These are phyloP conservation scores for Troglohyphantes excavatus DNA, from an alignment of 2,888 invertebrate genomes.

Conservation along the genomic window DNA sequence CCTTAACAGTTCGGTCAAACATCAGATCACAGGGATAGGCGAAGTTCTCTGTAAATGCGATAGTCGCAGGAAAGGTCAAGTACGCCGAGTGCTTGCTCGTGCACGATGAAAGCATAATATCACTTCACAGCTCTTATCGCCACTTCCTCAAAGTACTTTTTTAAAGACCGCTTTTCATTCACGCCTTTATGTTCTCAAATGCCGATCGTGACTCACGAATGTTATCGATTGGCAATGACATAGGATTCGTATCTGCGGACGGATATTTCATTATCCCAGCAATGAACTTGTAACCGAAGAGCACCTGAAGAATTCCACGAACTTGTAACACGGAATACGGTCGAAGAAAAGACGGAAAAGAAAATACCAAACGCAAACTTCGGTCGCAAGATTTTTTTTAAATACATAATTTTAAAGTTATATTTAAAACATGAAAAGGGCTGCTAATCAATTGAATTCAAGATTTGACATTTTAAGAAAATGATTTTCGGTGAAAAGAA, in stretches of 20 bases:
- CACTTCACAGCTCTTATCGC: conserved; percentile 14
- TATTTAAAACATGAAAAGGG: no score
- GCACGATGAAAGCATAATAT: not conserved
- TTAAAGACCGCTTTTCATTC: conserved; percentile 7
- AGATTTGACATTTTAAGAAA: no score
- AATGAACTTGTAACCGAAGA: not conserved
- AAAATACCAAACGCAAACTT: conserved; percentile 1
- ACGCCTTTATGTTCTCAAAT: conserved; percentile 28
- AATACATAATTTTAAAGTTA: no score
- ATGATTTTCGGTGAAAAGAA: no score
- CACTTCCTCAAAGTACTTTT: not conserved
- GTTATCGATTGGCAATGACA: conserved; percentile 14
- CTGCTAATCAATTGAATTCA: no score
- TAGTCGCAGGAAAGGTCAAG: not conserved
- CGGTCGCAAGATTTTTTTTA: no score
- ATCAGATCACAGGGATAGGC: not conserved
- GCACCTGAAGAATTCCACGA: not conserved
- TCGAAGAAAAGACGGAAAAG: not conserved
- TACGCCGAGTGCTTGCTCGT: not conserved
- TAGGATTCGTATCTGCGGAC: not conserved
- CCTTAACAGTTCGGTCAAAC: not conserved
- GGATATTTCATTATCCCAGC: not conserved
- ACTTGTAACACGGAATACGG: not conserved
- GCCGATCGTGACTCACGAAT: conserved; percentile 13
- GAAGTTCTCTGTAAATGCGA: not conserved